phyloP scores from a whole-genome alignment of 2,113 vertebrate genomes.

The Peromyscus californicus region DNA sequence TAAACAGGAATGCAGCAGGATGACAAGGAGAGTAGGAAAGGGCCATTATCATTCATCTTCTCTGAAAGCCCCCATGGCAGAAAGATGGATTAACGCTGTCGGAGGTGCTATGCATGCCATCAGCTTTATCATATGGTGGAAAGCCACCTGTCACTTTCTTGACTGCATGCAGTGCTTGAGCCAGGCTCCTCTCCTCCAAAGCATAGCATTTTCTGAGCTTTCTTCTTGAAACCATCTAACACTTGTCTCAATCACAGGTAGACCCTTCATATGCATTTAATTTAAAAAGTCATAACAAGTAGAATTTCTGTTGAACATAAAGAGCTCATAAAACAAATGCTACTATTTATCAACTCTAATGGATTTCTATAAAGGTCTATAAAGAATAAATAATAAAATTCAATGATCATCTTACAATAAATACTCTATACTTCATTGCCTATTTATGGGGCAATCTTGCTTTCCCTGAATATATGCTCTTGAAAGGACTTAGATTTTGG shows the following conservation, averaged over 20 bases:
- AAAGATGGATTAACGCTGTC: conserved; percentile 78
- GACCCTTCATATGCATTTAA: conserved; percentile 84
- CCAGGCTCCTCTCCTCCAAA: conserved; percentile 39
- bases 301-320: conserved; percentile 84
- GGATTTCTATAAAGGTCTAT: conserved; percentile 85
- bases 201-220: conserved; percentile 46
- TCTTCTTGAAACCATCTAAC: conserved; percentile 69
- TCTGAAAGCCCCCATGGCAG: conserved; percentile 70
- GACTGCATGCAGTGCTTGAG: conserved; percentile 22
- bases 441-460: conserved; percentile 83
- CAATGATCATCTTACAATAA: conserved; percentile 85
- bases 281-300: conserved; percentile 84
- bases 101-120: conserved; percentile 73
- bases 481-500: conserved; percentile 74
- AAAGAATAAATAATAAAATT: conserved; percentile 85
- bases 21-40: conserved; percentile 57
- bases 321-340: conserved; percentile 83
- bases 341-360: conserved; percentile 85
- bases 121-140: conserved; percentile 69
- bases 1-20: conserved; percentile 43
- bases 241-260: conserved; percentile 86
- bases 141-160: conserved; percentile 73
- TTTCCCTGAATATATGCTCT: conserved; percentile 80
- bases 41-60: conserved; percentile 70
- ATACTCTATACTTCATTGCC: conserved; percentile 85